These are phyloP conservation scores for Microctenopoma steveboyesi DNA, from an alignment of 2,797 vertebrate genomes.

Conservation along the genomic window DNA sequence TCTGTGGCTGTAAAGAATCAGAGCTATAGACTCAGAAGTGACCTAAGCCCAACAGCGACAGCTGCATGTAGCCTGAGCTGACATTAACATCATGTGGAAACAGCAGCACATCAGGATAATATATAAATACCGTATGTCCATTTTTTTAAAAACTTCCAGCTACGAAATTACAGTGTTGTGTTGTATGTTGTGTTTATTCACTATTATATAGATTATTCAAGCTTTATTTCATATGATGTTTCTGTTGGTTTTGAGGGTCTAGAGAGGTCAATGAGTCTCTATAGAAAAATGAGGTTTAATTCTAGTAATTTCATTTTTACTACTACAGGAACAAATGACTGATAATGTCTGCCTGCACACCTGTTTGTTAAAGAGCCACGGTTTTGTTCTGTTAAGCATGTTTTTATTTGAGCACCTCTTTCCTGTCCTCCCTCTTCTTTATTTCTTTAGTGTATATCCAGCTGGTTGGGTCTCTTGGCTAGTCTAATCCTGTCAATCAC, in stretches of 20 bases:
- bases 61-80: constrained; percentile 43
- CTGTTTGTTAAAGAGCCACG: constrained; percentile 15
- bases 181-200: too few species aligned
- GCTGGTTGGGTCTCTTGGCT: constrained; percentile 69
- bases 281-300: background rate
- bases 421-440: constrained; percentile 19
- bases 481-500: constrained; percentile 74
- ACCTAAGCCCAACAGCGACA: constrained; percentile 47
- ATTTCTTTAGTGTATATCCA: constrained; percentile 55
- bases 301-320: constrained; percentile 15
- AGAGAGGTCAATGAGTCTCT: too few species aligned
- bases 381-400: constrained; percentile 17
- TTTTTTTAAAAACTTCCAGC: background rate
- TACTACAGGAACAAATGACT: background rate
- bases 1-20: constrained; percentile 11
- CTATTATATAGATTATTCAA: too few species aligned
- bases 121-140: constrained; percentile 5
- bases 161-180: too few species aligned
- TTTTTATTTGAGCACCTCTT: constrained; percentile 32
- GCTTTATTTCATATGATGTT: too few species aligned
- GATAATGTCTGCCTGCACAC: background rate
- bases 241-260: too few species aligned
- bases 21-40: constrained; percentile 3
- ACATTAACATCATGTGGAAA: background rate
- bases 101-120: background rate